Conservation (phyloP, 2,113 vertebrate species). For the Eleginops maclovinus region DNA sequence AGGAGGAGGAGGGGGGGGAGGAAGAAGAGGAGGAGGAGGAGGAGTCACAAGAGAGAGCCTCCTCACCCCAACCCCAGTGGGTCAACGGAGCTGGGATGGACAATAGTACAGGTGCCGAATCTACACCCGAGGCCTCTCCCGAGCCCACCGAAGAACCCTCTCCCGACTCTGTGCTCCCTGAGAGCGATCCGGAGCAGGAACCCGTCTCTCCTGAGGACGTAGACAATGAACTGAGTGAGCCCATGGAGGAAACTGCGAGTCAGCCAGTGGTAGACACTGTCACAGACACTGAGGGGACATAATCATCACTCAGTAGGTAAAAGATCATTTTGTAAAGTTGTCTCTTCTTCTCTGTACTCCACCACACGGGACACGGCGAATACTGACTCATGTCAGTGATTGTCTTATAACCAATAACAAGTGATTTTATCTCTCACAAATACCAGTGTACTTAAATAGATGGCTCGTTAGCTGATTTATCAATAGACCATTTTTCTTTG, state of each 20-base stretch:
- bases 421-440: slow-evolving; percentile 91
- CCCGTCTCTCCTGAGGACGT: slow-evolving; percentile 86
- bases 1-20: slow-evolving; percentile 51
- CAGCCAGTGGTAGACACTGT: slow-evolving; percentile 98
- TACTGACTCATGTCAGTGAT: slow-evolving; percentile 87
- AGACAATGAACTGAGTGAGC: slow-evolving; percentile 94
- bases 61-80: slow-evolving; percentile 78
- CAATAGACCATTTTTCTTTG: slow-evolving; percentile 91
- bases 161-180: slow-evolving; percentile 50
- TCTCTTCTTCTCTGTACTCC: slow-evolving; percentile 95
- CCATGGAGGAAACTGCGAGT: slow-evolving; percentile 94
- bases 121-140: slow-evolving; percentile 47
- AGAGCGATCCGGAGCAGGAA: slow-evolving; percentile 71
- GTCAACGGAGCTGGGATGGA: slow-evolving; percentile 91
- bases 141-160: slow-evolving; percentile 44
- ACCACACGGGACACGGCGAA: slow-evolving; percentile 92
- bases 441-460: slow-evolving; percentile 97
- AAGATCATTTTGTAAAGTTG: slow-evolving; percentile 99
- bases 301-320: slow-evolving; percentile 99
- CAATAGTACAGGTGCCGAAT: slow-evolving; percentile 72
- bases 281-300: slow-evolving; percentile 99
- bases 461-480: slow-evolving; percentile 91
- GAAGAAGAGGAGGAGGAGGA: slow-evolving; percentile 56
- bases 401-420: slow-evolving; percentile 90
- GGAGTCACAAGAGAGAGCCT: slow-evolving; percentile 42